A percentile compares a stretch with the other conserved stretches of the same genome.
Evolutionary conservation across 64 coral and sea anemone species (phyloP).

Genomic region (Montipora foliosa): DNA sequence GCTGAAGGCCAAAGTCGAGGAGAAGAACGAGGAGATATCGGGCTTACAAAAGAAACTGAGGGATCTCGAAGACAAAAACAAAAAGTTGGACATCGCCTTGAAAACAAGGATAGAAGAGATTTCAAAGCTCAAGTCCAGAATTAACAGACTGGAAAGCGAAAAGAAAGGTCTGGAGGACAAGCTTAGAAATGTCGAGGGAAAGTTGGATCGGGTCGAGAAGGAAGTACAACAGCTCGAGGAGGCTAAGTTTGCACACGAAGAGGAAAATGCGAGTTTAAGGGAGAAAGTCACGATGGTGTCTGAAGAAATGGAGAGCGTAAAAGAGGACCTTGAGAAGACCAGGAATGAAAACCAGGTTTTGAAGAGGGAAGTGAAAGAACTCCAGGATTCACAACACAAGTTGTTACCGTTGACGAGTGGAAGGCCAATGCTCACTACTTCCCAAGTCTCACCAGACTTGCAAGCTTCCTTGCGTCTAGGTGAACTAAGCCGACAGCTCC

Average conservation of each 20-base stretch:
- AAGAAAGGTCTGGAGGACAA: conserved; percentile 51
- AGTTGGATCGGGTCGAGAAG: conserved; percentile 22
- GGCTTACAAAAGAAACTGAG: conserved; percentile 36
- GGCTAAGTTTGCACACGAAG: background rate
- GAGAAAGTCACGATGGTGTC: background rate
- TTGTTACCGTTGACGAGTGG: background rate
- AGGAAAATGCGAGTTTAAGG: background rate
- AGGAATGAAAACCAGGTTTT: conserved; percentile 23
- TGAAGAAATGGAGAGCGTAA: background rate
- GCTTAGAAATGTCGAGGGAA: conserved; percentile 40
- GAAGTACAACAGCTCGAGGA: conserved; percentile 27
- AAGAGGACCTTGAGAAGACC: background rate
- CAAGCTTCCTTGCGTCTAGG: conserved; percentile 37
- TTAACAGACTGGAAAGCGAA: conserved; percentile 36
- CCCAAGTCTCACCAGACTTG: background rate
- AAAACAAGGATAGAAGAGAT: conserved; percentile 34
- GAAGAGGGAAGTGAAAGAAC: conserved; percentile 30
- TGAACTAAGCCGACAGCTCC: conserved; percentile 45
- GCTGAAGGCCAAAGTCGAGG: conserved; percentile 22
- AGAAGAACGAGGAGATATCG: conserved; percentile 44
- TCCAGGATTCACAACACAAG: conserved; percentile 11
- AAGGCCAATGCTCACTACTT: conserved; percentile 21
- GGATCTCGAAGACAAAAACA: conserved; percentile 41
- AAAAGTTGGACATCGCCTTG: conserved; percentile 29
- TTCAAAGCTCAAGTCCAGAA: conserved; percentile 32